phyloP scores from a whole-genome alignment of 2,113 vertebrate species.

The Silurus asotus region DNA sequence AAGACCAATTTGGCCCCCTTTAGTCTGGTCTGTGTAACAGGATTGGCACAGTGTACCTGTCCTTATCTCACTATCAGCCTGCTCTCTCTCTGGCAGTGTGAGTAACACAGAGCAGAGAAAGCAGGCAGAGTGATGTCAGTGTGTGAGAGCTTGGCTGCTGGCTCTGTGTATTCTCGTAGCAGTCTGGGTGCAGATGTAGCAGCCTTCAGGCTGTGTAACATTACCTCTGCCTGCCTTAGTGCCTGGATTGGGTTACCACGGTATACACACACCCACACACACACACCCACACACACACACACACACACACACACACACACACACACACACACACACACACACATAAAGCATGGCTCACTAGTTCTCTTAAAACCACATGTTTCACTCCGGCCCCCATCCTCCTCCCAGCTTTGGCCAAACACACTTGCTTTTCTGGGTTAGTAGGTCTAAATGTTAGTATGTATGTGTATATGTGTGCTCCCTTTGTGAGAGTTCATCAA shows the following conservation, averaged over 20 bases:
- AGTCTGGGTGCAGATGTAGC: constrained; percentile 47
- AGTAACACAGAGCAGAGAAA: constrained; percentile 30
- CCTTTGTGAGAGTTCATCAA: constrained; percentile 61
- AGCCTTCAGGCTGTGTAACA: constrained; percentile 50
- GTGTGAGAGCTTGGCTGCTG: constrained; percentile 39
- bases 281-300: constrained; percentile 25
- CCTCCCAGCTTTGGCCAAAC: constrained; percentile 2
- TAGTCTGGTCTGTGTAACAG: background rate
- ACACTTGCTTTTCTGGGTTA: constrained; percentile 11
- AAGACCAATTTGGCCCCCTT: background rate
- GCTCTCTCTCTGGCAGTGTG: background rate
- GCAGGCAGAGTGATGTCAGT: constrained; percentile 33
- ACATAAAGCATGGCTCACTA: constrained; percentile 43
- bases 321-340: constrained; percentile 24
- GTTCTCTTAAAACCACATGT: constrained; percentile 48
- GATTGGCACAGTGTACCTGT: background rate
- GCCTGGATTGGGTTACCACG: constrained; percentile 36
- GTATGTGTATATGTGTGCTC: constrained; percentile 22
- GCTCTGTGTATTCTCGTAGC: constrained; percentile 42
- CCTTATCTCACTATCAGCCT: background rate
- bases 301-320: constrained; percentile 24
- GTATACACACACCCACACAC: background rate
- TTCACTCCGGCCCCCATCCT: background rate
- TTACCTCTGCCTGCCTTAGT: constrained; percentile 39
- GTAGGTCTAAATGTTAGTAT: constrained; percentile 3